Percentiles rank a stretch among this genome's conserved stretches.
Conservation (phyloP, 1,140 invertebrate species). For the Euschistus heros region DNA sequence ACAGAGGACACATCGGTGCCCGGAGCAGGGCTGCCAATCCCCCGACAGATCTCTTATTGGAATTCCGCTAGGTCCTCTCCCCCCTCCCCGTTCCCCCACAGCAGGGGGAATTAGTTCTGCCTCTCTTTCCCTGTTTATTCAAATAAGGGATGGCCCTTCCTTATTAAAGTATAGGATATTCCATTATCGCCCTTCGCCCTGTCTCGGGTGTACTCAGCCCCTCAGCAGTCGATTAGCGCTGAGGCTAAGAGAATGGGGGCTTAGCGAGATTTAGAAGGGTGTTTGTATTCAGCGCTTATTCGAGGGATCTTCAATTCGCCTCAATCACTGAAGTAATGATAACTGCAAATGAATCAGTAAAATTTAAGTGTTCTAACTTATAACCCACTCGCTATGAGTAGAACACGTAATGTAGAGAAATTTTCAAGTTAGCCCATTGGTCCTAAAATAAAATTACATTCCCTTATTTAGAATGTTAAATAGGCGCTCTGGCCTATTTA, state of each 20-base stretch:
- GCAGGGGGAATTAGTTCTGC: not conserved
- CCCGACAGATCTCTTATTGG: constrained; percentile 20
- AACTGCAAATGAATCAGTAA: too few species aligned
- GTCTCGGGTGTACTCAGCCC: not conserved
- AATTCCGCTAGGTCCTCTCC: constrained; percentile 1
- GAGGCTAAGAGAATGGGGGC: not conserved
- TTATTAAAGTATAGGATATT: constrained; percentile 17
- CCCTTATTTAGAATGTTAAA: too few species aligned
- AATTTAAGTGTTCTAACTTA: too few species aligned
- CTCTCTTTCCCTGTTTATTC: constrained; percentile 7
- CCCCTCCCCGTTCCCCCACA: not conserved
- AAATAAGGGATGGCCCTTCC: not conserved
- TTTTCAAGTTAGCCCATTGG: too few species aligned
- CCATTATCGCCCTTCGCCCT: not conserved
- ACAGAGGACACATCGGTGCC: not conserved
- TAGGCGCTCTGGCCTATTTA: too few species aligned
- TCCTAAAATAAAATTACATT: too few species aligned
- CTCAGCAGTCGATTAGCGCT: not conserved
- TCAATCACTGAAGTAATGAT: too few species aligned
- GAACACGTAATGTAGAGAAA: too few species aligned
- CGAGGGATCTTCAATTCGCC: too few species aligned
- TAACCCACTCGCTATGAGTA: too few species aligned
- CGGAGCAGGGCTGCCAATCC: not conserved
- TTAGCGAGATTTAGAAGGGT: not conserved
- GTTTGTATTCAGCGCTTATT: not conserved